Evolutionary conservation across 2,797 vertebrate species (phyloP).

Genomic region (Eulemur albifrons): DNA sequence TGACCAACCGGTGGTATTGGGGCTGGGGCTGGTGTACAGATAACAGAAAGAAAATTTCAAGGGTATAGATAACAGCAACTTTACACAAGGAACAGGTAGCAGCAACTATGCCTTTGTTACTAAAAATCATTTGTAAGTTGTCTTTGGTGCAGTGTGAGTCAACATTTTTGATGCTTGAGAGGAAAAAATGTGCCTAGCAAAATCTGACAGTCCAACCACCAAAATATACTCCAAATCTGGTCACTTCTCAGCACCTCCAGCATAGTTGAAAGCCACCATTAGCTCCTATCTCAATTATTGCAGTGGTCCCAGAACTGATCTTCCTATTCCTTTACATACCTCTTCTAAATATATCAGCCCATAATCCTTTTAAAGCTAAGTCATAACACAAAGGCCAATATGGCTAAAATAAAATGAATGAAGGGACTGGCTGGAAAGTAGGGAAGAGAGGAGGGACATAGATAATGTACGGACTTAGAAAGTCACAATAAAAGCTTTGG

Average conservation of each 20-base stretch:
- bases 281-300: background rate
- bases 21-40: background rate
- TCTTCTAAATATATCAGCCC: background rate
- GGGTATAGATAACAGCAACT: background rate
- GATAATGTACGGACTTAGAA: background rate
- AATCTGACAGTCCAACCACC: background rate
- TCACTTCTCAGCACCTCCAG: background rate
- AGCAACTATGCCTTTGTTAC: background rate
- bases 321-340: background rate
- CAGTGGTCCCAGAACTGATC: background rate
- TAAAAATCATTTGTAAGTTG: constrained; percentile 27
- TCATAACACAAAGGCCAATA: background rate
- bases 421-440: background rate
- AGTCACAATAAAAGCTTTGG: background rate
- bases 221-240: background rate
- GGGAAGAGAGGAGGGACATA: background rate
- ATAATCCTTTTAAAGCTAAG: background rate
- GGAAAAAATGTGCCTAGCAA: constrained; percentile 22
- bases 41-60: background rate
- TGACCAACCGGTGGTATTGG: background rate
- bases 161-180: background rate
- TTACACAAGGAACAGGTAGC: background rate
- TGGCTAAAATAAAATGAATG: background rate
- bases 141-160: background rate
- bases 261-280: background rate